Percentiles rank a stretch among this genome's conserved stretches.
Conservation (phyloP, 1,140 invertebrate genomes). For the Nasonia longicornis region DNA sequence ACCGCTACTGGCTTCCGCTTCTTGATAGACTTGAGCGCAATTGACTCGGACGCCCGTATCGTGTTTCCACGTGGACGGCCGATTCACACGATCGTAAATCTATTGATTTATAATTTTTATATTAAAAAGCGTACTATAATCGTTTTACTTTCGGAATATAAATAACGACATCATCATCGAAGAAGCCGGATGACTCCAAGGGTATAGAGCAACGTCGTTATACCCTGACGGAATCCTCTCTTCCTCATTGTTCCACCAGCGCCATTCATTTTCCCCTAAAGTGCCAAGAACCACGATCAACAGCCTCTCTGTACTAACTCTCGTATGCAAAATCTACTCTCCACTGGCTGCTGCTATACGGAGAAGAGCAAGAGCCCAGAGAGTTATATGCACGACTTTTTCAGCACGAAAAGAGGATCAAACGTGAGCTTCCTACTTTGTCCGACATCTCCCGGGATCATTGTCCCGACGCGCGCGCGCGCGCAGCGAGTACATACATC, state of each 20-base stretch:
- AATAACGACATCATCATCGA: too few species aligned
- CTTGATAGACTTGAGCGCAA: neutral
- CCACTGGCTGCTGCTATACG: neutral
- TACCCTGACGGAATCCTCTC: too few species aligned
- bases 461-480: neutral
- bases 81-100: neutral
- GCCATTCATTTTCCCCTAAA: neutral
- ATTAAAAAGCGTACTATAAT: too few species aligned
- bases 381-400: conserved; percentile 13
- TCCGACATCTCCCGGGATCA: conserved; percentile 35
- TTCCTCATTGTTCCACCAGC: too few species aligned
- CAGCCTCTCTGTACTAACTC: neutral
- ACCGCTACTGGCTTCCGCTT: conserved; percentile 18
- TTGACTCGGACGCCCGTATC: neutral
- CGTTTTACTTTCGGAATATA: too few species aligned
- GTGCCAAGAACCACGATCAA: neutral
- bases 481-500: neutral
- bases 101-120: too few species aligned
- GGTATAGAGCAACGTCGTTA: too few species aligned
- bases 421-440: neutral
- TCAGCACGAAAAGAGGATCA: conserved; percentile 25
- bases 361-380: neutral
- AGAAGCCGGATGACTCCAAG: too few species aligned
- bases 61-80: neutral
- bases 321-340: neutral